Conservation (phyloP, 2,797 vertebrate species). For the Phoebastria nigripes region DNA sequence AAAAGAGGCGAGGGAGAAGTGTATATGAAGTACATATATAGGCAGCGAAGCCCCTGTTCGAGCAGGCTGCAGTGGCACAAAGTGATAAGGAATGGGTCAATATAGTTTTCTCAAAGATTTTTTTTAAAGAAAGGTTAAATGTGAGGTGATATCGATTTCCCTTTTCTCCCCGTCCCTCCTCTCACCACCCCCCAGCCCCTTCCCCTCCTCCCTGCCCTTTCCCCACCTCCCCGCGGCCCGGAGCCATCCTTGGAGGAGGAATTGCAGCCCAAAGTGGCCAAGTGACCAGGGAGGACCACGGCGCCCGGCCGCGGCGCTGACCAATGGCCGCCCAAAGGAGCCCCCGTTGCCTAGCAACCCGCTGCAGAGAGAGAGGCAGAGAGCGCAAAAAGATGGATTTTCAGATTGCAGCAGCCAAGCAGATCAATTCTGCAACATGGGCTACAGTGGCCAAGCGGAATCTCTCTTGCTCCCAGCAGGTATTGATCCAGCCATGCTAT, state of each 20-base stretch:
- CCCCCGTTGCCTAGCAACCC: constrained; percentile 78
- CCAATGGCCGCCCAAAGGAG: constrained; percentile 70
- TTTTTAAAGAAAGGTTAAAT: constrained; percentile 69
- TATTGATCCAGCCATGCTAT: constrained; percentile 79
- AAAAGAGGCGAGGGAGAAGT: background rate
- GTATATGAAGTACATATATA: background rate
- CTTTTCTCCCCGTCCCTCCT: constrained; percentile 28
- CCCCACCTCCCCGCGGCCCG: background rate
- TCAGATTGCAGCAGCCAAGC: constrained; percentile 73
- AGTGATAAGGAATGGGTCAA: constrained; percentile 78
- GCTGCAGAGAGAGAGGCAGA: constrained; percentile 61
- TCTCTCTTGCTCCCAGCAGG: constrained; percentile 76
- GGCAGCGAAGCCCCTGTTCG: background rate
- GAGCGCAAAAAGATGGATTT: constrained; percentile 73
- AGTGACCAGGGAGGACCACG: constrained; percentile 73
- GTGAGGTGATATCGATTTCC: constrained; percentile 70
- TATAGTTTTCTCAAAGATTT: constrained; percentile 70
- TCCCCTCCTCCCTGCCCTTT: constrained; percentile 1
- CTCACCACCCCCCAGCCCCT: background rate
- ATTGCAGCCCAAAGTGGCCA: constrained; percentile 70
- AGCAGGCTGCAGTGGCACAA: constrained; percentile 52
- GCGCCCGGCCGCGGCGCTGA: constrained; percentile 5
- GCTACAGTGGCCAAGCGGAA: constrained; percentile 73
- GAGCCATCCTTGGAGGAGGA: constrained; percentile 70
- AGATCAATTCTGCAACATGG: constrained; percentile 78